Conservation (phyloP, 2,888 invertebrate species). For the Coelopa pilipes region DNA sequence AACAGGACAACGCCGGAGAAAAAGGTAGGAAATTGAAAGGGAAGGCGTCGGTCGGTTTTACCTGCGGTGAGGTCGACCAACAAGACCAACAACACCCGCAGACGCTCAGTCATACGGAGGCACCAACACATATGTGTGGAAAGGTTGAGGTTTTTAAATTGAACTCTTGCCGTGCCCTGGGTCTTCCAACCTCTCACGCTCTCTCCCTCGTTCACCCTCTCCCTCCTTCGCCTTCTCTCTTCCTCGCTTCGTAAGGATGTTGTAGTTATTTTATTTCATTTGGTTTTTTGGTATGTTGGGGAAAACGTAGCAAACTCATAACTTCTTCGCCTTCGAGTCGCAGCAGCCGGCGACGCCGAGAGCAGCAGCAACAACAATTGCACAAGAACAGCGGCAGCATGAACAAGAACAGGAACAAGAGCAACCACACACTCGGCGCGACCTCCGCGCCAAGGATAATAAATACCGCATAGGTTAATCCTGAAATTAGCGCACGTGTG, state of each 20-base stretch:
- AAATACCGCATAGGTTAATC: slow-evolving; percentile 6
- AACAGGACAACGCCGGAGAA: too few species aligned
- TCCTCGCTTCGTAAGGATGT: not conserved
- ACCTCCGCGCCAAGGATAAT: slow-evolving; percentile 3
- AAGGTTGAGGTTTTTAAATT: too few species aligned
- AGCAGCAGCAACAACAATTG: not conserved
- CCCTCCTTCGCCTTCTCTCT: too few species aligned
- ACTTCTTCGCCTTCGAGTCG: not conserved
- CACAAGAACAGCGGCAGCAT: not conserved
- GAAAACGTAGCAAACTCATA: slow-evolving; percentile 6
- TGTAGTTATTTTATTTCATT: not conserved
- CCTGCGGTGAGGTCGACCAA: too few species aligned
- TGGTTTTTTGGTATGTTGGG: not conserved
- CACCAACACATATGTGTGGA: too few species aligned
- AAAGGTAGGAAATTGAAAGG: too few species aligned
- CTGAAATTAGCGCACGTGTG: slow-evolving; percentile 12
- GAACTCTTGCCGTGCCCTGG: too few species aligned
- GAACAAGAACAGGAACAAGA: not conserved
- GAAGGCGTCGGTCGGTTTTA: too few species aligned
- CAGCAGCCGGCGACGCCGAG: not conserved
- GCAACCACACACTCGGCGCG: not conserved
- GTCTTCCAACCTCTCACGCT: too few species aligned
- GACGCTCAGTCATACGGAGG: too few species aligned
- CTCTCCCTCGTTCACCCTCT: too few species aligned
- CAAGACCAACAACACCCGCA: too few species aligned